Conservation (phyloP, 23 tunicate genomes). For the Ascidia mentula region DNA sequence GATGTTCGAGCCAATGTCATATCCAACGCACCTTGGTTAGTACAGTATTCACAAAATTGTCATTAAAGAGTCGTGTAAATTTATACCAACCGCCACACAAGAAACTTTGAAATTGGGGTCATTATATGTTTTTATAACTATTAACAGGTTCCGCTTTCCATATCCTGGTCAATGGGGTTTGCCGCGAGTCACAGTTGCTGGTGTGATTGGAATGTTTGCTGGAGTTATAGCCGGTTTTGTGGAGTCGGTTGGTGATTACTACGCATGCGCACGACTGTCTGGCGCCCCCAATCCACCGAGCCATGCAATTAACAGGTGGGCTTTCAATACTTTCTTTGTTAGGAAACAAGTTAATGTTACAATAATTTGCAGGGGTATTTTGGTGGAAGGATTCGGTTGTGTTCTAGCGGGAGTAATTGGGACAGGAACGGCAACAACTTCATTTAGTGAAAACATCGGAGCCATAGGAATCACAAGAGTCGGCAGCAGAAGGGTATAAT, state of each 20-base stretch:
- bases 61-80: neutral
- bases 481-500: conserved; percentile 66
- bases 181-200: conserved; percentile 79
- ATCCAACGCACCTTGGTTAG: conserved; percentile 46
- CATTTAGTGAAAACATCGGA: conserved; percentile 77
- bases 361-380: conserved; percentile 45
- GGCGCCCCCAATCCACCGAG: conserved; percentile 79
- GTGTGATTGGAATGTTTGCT: conserved; percentile 83
- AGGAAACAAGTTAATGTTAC: neutral
- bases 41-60: neutral
- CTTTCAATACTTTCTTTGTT: neutral
- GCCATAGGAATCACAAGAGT: conserved; percentile 78
- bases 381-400: conserved; percentile 83
- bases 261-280: conserved; percentile 84
- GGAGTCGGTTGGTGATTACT: conserved; percentile 93
- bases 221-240: conserved; percentile 74
- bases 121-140: neutral
- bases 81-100: neutral
- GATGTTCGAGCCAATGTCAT: conserved; percentile 33
- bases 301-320: conserved; percentile 86
- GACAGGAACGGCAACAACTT: conserved; percentile 77
- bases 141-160: conserved; percentile 76
- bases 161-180: conserved; percentile 98
- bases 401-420: conserved; percentile 75
- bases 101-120: neutral